Evolutionary conservation across 2,113 vertebrate species (phyloP), one percentile per base, ranked within the genome.

Genomic region (Alethe diademata): DNA sequence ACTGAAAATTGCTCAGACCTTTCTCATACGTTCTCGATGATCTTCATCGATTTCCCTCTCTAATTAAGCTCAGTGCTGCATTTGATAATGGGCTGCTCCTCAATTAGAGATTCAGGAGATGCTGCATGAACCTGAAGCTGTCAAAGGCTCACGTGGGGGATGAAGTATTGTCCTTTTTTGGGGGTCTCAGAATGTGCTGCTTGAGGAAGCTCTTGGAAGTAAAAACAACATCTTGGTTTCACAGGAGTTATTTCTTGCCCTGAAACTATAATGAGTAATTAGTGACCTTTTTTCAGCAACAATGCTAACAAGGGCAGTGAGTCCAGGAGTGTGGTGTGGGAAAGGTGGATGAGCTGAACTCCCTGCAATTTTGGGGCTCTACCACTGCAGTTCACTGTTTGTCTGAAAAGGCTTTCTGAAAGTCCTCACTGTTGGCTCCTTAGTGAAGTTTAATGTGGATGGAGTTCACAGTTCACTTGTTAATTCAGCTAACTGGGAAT

Each of bases 21-120:
- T 81, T 90, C 78, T 92, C 26, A 38, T 91, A 78, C 48, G 38
- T 87, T 87, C 45, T 87, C 38, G 57, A 73, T 89, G 56, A 82
- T 73, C 86, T 82, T 60, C 67, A 90, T 96, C 2, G 90, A 95
- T 96, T 86, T 79, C 83, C 22, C 42, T 73, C 80, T 92, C 88
- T 93, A 92, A 93, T 92, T 92, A 95, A 93, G 61, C 72, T 51
- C 74, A 43, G 72, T 60, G 83, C 67, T 91, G 48, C 43, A 19
- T 85, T 78, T 90, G 78, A 62, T 94, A 87, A 91, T 53, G 47
- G 84, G 47, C 70, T 84, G 60, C 42, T 23, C 58, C 92, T 85
- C 67, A 78, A 4, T 95, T 79, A 82, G 5, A 69, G 73, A 72
- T 85, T 28, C 43, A 24, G 58, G 69, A 82, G 64, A 36, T 87